These are phyloP conservation scores for Lepetodrilus schrolli DNA, from an alignment of 2,888 invertebrate genomes.

Conservation along the genomic window DNA sequence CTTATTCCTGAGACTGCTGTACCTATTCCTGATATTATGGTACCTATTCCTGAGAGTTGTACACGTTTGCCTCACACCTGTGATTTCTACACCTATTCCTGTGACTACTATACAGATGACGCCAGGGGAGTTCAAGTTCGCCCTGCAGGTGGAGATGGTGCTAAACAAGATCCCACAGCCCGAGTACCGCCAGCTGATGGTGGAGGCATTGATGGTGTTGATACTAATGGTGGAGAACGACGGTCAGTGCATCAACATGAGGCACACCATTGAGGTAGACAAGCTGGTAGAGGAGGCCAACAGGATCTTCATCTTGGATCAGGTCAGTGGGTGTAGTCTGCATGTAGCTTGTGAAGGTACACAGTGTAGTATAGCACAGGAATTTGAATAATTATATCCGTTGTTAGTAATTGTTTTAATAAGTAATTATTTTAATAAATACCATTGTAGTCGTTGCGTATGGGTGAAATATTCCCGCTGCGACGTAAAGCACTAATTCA, in stretches of 20 bases:
- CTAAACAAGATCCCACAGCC: constrained; percentile 98
- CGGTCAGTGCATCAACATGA: constrained; percentile 53
- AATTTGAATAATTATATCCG: neutral
- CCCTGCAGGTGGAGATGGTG: constrained; percentile 96
- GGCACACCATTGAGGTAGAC: constrained; percentile 81
- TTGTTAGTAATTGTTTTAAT: neutral
- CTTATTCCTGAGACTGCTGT: too few species aligned
- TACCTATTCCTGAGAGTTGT: too few species aligned
- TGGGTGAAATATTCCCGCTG: too few species aligned
- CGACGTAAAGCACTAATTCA: too few species aligned
- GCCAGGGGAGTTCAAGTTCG: constrained; percentile 97
- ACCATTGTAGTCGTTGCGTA: too few species aligned
- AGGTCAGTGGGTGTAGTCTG: constrained; percentile 79
- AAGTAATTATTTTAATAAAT: too few species aligned
- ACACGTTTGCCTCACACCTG: too few species aligned
- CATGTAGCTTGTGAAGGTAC: neutral
- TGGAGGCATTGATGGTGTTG: constrained; percentile 95
- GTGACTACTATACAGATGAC: constrained; percentile 84
- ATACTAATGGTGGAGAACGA: constrained; percentile 82
- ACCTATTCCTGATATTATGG: too few species aligned
- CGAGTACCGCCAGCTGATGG: constrained; percentile 96
- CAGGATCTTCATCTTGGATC: constrained; percentile 94
- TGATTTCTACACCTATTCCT: too few species aligned
- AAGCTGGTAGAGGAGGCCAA: constrained; percentile 95
- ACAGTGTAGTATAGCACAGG: neutral